A percentile compares a stretch with the other conserved stretches of the same genome.
phyloP scores from a whole-genome alignment of 2,888 invertebrate species.

The Mystacides longicornis region DNA sequence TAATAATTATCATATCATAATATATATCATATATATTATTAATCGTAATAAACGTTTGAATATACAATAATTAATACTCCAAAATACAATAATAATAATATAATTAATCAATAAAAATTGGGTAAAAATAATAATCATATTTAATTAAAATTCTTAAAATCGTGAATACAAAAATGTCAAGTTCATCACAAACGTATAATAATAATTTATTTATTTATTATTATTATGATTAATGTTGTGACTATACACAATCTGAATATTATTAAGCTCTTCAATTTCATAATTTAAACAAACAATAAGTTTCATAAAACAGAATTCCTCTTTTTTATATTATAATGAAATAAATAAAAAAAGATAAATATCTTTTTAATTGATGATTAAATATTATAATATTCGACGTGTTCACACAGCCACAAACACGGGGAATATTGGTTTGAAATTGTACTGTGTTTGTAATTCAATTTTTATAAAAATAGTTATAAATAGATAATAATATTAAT shows the following conservation, averaged over 20 bases:
- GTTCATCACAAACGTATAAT: no score
- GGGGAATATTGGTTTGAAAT: not conserved
- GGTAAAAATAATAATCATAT: no score
- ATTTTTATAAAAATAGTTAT: not conserved
- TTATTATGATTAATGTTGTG: no score
- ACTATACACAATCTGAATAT: no score
- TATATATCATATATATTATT: no score
- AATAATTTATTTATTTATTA: no score
- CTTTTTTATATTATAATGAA: no score
- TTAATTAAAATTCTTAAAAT: no score
- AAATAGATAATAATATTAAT: not conserved
- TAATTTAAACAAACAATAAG: not conserved
- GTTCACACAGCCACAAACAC: not conserved
- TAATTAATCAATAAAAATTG: no score
- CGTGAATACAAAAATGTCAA: no score
- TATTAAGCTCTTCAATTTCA: not conserved
- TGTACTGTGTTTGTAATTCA: not conserved
- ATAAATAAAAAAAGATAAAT: not conserved
- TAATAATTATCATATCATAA: conserved; percentile 34
- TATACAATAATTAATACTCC: conserved; percentile 46
- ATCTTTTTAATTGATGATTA: not conserved
- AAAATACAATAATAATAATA: no score
- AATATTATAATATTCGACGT: not conserved
- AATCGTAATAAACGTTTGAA: conserved; percentile 43
- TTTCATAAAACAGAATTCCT: no score